Evolutionary conservation across 2,888 invertebrate genomes (phyloP).

Genomic region (Drosophila recens): DNA sequence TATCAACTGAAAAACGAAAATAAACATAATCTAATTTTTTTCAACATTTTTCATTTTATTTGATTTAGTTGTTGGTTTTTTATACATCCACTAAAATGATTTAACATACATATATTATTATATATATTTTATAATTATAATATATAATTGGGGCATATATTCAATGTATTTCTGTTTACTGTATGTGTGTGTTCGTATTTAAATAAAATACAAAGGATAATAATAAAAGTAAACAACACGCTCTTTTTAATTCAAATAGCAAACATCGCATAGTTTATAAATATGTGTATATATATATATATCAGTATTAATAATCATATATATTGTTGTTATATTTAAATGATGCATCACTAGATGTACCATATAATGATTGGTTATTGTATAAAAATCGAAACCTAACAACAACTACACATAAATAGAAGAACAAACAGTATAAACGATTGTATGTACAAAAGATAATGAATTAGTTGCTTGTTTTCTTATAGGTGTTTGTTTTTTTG

Average conservation of each 20-base stretch:
- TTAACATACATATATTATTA: constrained; percentile 74
- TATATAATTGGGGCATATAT: constrained; percentile 65
- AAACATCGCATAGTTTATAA: constrained; percentile 44
- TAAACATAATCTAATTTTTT: constrained; percentile 18
- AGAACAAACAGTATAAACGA: constrained; percentile 70
- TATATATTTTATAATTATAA: constrained; percentile 57
- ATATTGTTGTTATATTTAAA: constrained; percentile 44
- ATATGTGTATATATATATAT: constrained; percentile 40
- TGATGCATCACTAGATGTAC: constrained; percentile 34
- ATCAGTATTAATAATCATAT: constrained; percentile 40
- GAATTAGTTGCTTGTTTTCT: constrained; percentile 48
- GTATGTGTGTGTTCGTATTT: constrained; percentile 49
- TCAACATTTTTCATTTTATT: constrained; percentile 55
- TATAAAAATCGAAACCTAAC: constrained; percentile 58
- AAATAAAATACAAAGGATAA: constrained; percentile 48
- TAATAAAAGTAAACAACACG: constrained; percentile 46
- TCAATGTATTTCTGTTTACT: constrained; percentile 56
- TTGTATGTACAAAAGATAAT: constrained; percentile 62
- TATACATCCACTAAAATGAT: constrained; percentile 79
- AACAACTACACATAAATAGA: constrained; percentile 75
- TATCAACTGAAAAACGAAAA: not conserved
- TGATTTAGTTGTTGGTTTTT: constrained; percentile 54
- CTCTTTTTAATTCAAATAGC: constrained; percentile 46
- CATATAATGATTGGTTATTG: constrained; percentile 51
- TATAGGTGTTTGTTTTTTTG: constrained; percentile 7